Evolutionary conservation across 2,113 vertebrate genomes (phyloP).

Genomic region (Channa argus): DNA sequence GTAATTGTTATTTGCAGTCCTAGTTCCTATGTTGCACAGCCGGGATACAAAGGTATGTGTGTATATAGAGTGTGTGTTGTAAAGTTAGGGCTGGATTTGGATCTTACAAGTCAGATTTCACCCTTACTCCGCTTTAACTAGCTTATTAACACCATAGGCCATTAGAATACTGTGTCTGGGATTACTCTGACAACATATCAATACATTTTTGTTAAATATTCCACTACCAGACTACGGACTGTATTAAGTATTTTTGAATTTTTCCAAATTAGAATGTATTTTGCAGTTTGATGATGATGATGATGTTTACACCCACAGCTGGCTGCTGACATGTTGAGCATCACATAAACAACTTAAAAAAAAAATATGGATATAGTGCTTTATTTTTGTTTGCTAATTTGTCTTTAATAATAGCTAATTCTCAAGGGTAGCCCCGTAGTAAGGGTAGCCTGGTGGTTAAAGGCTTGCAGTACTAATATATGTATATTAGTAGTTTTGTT

Average conservation of each 20-base stretch:
- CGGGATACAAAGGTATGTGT: too few species aligned
- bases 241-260: neutral
- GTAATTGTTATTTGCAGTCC: too few species aligned
- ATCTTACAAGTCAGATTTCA: too few species aligned
- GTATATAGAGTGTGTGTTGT: neutral
- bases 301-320: slow-evolving; percentile 55
- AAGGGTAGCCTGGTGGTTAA: neutral
- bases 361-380: neutral
- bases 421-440: slow-evolving; percentile 2
- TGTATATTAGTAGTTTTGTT: neutral
- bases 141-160: too few species aligned
- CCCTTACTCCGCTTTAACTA: too few species aligned
- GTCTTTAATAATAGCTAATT: slow-evolving; percentile 10
- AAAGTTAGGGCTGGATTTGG: neutral
- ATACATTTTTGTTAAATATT: slow-evolving; percentile 8
- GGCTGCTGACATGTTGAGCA: slow-evolving; percentile 46
- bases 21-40: too few species aligned
- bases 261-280: slow-evolving; percentile 1
- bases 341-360: slow-evolving; percentile 18
- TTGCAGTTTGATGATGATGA: slow-evolving; percentile 39
- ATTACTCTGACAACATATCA: neutral
- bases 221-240: neutral
- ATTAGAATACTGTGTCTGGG: neutral
- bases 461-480: neutral
- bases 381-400: slow-evolving; percentile 9